Base-by-base conservation (phyloP, 2,113 vertebrate genomes). In the Seriola aureovittata region DNA sequence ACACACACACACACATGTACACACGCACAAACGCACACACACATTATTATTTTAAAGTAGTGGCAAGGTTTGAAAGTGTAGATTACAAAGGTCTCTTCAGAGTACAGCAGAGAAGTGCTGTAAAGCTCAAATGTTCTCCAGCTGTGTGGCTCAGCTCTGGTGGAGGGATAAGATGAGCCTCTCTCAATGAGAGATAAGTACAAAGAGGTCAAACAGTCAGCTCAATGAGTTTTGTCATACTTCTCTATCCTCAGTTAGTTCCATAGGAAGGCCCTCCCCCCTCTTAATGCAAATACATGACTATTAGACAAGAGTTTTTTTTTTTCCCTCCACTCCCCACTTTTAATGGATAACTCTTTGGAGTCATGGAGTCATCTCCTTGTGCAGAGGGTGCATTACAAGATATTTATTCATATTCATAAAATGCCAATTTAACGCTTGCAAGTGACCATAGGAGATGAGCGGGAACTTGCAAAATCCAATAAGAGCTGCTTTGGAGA, bases 351-450 rank as follows among this genome's bases (percentile, higher is more conserved):
- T 80, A 83, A 79, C 82, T 83, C 75, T 87, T 79, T 91, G 63
- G 60, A 89, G 59, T 81, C 71, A 67, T 79, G 66, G 78, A 85
- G 86, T 86, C 77, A 79, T 86, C 40, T 88, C 68, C 84, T 85
- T 90, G 81, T 88, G 89, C 82, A 85, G 59, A 86, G 68, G 74
- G 77, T 77, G 83, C 75, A 75, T 86, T 91, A 88, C 58, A 81
- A 85, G 81, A 92, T 94, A 93, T 93, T 91, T 91, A 91, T 93
- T 93, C 85, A 90, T 91, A 90, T 91, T 93, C 88, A 89, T 90
- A 93, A 93, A 93, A 90, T 87, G 78, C 59, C 79, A 91, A 91
- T 93, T 91, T 90, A 90, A 90, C 68, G 79, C 66, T 32, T 65
- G 60, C 42, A 68, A 91, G 83, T 89, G 84, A 82, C 89, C 85